Conservation (phyloP, 2,113 vertebrate genomes). For the Microcebus ravelobensis region DNA sequence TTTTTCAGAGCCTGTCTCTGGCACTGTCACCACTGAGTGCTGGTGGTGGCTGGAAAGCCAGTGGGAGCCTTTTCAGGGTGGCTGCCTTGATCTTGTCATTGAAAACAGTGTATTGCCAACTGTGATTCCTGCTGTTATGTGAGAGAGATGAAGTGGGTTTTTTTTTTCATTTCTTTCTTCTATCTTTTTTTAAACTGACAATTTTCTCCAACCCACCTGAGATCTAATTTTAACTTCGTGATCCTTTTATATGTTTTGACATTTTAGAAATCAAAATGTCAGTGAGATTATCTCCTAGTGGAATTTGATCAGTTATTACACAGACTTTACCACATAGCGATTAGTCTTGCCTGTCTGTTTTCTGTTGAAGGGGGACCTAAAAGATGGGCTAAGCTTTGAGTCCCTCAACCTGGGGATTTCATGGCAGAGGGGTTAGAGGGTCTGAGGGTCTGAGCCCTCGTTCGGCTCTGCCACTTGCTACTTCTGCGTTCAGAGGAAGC, state of each 20-base stretch:
- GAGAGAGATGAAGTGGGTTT: background rate
- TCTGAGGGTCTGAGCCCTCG: background rate
- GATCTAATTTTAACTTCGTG: conserved; percentile 69
- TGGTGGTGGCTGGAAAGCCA: background rate
- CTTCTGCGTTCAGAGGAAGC: background rate
- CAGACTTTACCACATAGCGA: conserved; percentile 66
- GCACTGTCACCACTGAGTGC: background rate
- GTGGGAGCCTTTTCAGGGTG: background rate
- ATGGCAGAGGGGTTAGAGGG: background rate
- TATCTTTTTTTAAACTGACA: background rate
- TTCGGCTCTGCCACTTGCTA: background rate
- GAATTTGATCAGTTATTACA: conserved; percentile 51
- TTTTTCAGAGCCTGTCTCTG: fast-evolving
- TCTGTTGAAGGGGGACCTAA: conserved; percentile 34
- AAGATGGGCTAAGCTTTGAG: background rate
- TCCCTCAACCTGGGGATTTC: background rate
- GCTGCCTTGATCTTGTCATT: background rate
- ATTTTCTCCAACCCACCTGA: conserved; percentile 42
- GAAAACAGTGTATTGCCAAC: background rate
- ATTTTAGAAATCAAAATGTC: conserved; percentile 68
- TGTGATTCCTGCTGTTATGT: background rate
- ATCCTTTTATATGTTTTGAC: conserved; percentile 66
- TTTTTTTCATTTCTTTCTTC: background rate
- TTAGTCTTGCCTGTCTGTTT: conserved; percentile 65
- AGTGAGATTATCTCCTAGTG: conserved; percentile 5